Evolutionary conservation across 2,797 vertebrate genomes (phyloP).

Genomic region (Spheniscus humboldti): DNA sequence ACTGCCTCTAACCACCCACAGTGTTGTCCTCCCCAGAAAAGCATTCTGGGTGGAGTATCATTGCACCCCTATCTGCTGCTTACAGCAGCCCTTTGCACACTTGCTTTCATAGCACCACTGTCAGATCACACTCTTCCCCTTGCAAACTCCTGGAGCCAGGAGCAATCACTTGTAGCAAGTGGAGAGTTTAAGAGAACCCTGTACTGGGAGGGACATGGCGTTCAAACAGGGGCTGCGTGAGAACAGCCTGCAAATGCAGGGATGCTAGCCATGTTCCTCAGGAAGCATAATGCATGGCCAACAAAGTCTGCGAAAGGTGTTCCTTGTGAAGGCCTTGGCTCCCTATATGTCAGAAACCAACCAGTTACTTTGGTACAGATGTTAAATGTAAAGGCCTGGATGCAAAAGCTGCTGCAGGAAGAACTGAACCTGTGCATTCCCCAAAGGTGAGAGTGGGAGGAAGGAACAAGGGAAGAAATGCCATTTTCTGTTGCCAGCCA

Average conservation of each 20-base stretch:
- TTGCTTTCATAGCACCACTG: not conserved
- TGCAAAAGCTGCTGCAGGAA: not conserved
- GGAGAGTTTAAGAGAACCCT: not conserved
- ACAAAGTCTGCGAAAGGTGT: not conserved
- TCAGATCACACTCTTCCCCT: not conserved
- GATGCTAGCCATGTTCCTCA: not conserved
- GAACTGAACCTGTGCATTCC: not conserved
- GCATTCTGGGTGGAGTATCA: not conserved
- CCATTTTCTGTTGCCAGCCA: not conserved
- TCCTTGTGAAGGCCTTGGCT: not conserved
- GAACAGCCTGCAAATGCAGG: not conserved
- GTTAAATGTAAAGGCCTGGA: not conserved
- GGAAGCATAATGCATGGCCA: not conserved
- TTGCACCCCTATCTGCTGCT: not conserved
- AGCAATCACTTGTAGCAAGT: not conserved
- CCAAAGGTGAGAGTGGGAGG: not conserved
- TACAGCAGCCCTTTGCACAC: not conserved
- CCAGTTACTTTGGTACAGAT: not conserved
- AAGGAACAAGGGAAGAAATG: not conserved
- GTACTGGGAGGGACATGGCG: not conserved
- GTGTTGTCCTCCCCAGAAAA: not conserved
- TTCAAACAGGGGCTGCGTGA: not conserved
- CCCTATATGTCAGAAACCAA: not conserved
- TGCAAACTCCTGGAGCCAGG: not conserved
- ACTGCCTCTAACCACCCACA: rapidly evolving